Evolutionary conservation across 2,797 vertebrate species (phyloP), one percentile per base, ranked within the genome.

Genomic region (Malacoraja senta): DNA sequence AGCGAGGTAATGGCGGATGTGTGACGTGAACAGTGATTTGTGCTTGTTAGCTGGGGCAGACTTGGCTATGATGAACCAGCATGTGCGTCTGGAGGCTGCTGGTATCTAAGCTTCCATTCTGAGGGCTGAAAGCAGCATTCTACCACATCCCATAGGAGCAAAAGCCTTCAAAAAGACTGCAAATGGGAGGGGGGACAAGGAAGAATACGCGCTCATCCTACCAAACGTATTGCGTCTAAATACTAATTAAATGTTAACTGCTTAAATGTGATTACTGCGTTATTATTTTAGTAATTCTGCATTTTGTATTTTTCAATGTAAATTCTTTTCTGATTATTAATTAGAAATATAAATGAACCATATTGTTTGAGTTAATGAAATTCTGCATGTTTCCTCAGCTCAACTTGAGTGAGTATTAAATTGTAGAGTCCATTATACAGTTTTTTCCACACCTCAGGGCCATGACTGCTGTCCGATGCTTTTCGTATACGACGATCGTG

Each of bases 381-480:
- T 76, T 44, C 0, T 74, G 38, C 68, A 74, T 72, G 72, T 84
- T 26, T 53, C 53, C 26, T 58, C 29, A 53, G 44, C 24, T 72
- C 26, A 44, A 68, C 38, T 35, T 74, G 71, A 53, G 29, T 92
- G 26, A 53, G 32, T 24, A 44, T 71, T 26, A 91, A 29, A 72
- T 38, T 76, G 21, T 71, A 91, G 53, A 88, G n/a, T 32, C n/a
- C 15, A 32, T 68, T 88, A 63, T 68, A 86, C 88, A 74, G 68
- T 38, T 76, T 92, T 92, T n/a, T 68, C 21, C 76, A 15, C 80
- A 2, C 26, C 71, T 93, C 95, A 99, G 99, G 99, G 99, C 94
- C 98, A 99, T 0, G 99, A 99, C 95, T 99, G 99, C 96, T 99
- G 98, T 96, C 99, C 99, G 0, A 99, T 99, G 98, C 97, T 99